phyloP scores from a whole-genome alignment of 2,113 vertebrate species.

The Megaceryle torquata region DNA sequence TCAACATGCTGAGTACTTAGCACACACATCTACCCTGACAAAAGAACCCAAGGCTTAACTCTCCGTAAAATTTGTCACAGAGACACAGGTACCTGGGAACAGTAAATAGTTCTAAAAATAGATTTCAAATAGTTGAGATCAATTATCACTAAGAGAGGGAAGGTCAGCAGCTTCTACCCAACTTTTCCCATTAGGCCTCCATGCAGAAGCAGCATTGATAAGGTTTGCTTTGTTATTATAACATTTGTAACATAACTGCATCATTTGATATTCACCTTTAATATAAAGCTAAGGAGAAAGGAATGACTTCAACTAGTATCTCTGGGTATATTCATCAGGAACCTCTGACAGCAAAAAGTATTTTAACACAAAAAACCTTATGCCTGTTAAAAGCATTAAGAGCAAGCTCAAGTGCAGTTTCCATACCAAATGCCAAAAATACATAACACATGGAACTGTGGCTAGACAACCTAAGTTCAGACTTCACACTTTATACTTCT shows the following conservation, averaged over 20 bases:
- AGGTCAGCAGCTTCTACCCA: background rate
- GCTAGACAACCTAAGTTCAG: conserved; percentile 47
- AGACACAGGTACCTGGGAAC: background rate
- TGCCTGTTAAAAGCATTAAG: conserved; percentile 28
- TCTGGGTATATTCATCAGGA: background rate
- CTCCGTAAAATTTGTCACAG: background rate
- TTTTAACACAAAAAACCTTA: background rate
- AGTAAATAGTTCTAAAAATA: background rate
- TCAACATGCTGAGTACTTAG: background rate
- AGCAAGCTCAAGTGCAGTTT: conserved; percentile 18
- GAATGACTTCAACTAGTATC: background rate
- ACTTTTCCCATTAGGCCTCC: background rate
- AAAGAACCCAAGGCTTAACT: background rate
- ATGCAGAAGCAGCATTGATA: background rate
- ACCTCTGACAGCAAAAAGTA: background rate
- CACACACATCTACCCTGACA: background rate
- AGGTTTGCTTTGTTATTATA: background rate
- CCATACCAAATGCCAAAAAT: conserved; percentile 43
- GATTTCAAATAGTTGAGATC: background rate
- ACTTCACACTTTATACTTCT: background rate
- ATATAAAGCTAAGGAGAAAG: background rate
- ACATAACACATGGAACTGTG: conserved; percentile 8
- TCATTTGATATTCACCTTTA: background rate
- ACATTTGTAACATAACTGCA: background rate
- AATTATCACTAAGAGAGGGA: background rate